Base-by-base conservation (phyloP, 35 echinoderm and acorn worm species). In the Nesometra sesokonis region DNA sequence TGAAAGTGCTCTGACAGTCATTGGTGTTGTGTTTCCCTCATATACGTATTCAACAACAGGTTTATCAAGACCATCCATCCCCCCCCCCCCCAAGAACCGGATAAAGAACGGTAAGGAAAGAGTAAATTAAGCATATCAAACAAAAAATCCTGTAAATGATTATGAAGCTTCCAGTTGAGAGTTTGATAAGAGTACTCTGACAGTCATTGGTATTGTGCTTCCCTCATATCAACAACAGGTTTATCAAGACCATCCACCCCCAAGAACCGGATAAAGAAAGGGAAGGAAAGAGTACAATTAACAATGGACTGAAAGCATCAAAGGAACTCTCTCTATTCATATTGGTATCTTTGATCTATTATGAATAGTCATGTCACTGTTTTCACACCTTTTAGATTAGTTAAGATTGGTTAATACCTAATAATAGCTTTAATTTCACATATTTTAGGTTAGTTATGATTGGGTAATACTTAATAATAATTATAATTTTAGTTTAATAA, bases 181-280 rank as follows among this genome's bases (percentile, higher is more conserved):
- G 9, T 81, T 91, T 85, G 95, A 97, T 88, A 83, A 88, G 81
- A 83, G 89, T 35, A 82, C 89, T 21, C 46, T 86, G 86, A 78
- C 86, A 76, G 91, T 85, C 27, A 57, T 97, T 46, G 77, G 84
- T 35, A 89, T 97, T 11, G 76, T 84, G 0, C 93, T 97, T 31
- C 95, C 95, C 47, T 86, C 91, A 27, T 97, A 88, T 97, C 95
- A 17, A 97, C 95, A 15, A 82, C 84, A 78, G 95, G 95, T n/a
- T 81, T 93, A n/a, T 91, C 92, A 13, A 91, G 95, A 81, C 92
- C 95, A n/a, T 31, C 95, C 4, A 97, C 30, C 95, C 91, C 36
- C 80, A 91, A 32, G 86, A 93, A 82, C 82, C 91, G 37, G 95
- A 97, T 84, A 37, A 77, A 33, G 82, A 82, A 27, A 97, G 94